Evolutionary conservation across 64 coral and sea anemone species (phyloP).

Genomic region (Porites lutea): DNA sequence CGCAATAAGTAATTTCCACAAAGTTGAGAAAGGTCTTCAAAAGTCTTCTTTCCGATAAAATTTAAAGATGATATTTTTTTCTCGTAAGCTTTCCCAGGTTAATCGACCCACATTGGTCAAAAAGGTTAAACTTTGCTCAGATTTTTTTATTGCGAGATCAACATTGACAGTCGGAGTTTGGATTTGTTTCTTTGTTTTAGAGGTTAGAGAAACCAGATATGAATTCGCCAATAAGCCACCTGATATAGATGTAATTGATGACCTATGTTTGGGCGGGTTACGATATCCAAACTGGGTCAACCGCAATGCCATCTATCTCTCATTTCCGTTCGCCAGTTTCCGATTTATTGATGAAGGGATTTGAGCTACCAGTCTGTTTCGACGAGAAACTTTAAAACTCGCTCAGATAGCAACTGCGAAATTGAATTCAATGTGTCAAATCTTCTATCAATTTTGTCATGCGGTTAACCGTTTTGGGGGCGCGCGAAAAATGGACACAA

Average conservation of each 20-base stretch:
- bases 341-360: conserved; percentile 30
- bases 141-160: conserved; percentile 7
- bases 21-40: conserved; percentile 14
- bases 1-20: conserved; percentile 17
- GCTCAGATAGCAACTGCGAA: background rate
- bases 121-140: background rate
- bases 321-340: conserved; percentile 31
- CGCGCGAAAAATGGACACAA: background rate
- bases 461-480: background rate
- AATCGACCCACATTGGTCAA: background rate
- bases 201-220: background rate
- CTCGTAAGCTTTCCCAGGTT: background rate
- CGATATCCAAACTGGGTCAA: conserved; percentile 17
- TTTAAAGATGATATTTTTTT: background rate
- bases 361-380: conserved; percentile 8
- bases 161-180: conserved; percentile 17
- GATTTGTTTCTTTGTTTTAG: conserved; percentile 9
- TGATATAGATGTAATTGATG: conserved; percentile 53
- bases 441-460: conserved; percentile 10
- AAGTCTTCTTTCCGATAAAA: background rate
- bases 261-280: conserved; percentile 13
- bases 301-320: conserved; percentile 32
- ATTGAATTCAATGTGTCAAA: conserved; percentile 26
- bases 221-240: background rate
- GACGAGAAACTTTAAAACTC: background rate